These are phyloP conservation scores for Heliangelus exortis DNA, from an alignment of 2,797 vertebrate species.

Conservation along the genomic window DNA sequence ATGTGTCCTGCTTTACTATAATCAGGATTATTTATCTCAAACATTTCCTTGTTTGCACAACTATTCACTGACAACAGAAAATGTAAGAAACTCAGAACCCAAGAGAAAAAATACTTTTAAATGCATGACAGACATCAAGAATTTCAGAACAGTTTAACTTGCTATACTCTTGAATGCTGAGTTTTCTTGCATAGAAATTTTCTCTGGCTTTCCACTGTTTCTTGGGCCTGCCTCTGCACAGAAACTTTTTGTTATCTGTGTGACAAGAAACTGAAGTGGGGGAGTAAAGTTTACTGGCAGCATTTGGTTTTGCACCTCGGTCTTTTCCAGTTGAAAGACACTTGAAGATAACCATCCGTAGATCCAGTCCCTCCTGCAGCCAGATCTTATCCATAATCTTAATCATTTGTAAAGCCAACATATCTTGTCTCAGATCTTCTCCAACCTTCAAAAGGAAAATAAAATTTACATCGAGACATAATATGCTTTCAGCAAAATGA, in stretches of 20 bases:
- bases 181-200: neutral
- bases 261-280: neutral
- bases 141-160: neutral
- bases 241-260: neutral
- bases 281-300: neutral
- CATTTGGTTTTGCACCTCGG: conserved; percentile 81
- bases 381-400: conserved; percentile 99
- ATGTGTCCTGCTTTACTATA: neutral
- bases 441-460: conserved; percentile 85
- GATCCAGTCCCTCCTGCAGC: conserved; percentile 96
- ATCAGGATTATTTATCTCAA: neutral
- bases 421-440: conserved; percentile 97
- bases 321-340: conserved; percentile 97
- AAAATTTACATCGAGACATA: neutral
- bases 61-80: neutral
- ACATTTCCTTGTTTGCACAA: neutral
- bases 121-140: neutral
- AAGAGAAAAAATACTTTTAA: neutral
- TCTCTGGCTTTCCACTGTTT: neutral
- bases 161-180: neutral
- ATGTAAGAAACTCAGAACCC: neutral
- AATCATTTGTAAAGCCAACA: conserved; percentile 99
- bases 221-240: neutral
- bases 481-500: neutral
- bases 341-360: conserved; percentile 97